Percentiles rank a stretch among this genome's conserved stretches.
phyloP scores from a whole-genome alignment of 2,113 vertebrate species.

The Chroicocephalus ridibundus region DNA sequence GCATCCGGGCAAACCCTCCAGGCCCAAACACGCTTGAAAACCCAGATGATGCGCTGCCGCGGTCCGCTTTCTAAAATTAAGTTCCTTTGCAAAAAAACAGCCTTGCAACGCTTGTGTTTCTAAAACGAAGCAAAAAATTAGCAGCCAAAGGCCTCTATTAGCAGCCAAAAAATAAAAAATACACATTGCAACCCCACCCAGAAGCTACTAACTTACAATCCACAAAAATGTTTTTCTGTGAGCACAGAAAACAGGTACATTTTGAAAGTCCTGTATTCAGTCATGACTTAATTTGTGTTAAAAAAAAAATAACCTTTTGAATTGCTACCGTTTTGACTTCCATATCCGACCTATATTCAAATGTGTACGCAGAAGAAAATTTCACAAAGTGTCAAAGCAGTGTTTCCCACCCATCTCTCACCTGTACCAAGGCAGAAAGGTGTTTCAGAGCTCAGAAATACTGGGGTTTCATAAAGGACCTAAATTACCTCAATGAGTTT shows the following conservation, averaged over 20 bases:
- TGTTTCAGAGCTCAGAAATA: not conserved
- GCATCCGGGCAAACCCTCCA: not conserved
- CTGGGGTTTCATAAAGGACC: not conserved
- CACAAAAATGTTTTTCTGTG: not conserved
- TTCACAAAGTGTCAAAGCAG: not conserved
- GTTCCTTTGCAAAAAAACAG: not conserved
- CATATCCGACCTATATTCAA: not conserved
- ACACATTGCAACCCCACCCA: not conserved
- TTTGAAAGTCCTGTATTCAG: not conserved
- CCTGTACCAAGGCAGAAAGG: not conserved
- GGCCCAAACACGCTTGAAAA: not conserved
- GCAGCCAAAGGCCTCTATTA: not conserved
- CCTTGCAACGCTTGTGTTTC: not conserved
- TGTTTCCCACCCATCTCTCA: not conserved
- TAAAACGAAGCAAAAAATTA: not conserved
- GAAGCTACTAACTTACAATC: not conserved
- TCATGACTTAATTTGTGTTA: not conserved
- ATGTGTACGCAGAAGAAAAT: not conserved
- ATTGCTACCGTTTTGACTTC: not conserved
- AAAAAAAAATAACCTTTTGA: not conserved
- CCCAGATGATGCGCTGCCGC: not conserved
- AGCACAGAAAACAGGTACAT: not conserved
- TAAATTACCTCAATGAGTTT: not conserved
- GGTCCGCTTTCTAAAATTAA: not conserved
- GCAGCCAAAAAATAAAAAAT: accelerated